Conservation (phyloP, 30 jellyfish, hydroid and myxozoan genomes). For the Hydractinia symbiolongicarpus region DNA sequence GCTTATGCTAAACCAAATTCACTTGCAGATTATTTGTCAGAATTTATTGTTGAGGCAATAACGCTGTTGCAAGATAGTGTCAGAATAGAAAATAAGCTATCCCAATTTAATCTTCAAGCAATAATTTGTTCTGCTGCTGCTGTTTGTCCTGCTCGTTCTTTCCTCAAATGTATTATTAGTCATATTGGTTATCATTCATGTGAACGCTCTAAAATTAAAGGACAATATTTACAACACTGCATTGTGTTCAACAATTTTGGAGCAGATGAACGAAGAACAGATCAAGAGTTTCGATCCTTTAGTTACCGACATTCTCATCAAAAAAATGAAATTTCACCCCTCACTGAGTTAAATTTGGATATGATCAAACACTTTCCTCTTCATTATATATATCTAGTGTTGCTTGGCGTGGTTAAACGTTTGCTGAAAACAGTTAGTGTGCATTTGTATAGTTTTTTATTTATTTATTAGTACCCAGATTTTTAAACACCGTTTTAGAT, state of each 20-base stretch:
- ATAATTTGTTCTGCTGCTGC: conserved; percentile 17
- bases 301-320: conserved; percentile 26
- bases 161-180: conserved; percentile 25
- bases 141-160: conserved; percentile 40
- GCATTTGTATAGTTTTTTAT: too few relatives aligned
- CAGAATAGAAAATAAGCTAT: too few relatives aligned
- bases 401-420: conserved; percentile 38
- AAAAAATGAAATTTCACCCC: conserved; percentile 8
- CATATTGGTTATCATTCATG: conserved; percentile 49
- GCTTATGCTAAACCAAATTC: conserved; percentile 12
- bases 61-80: too few relatives aligned
- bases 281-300: conserved; percentile 2
- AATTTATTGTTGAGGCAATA: background rate
- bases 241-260: background rate
- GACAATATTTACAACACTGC: conserved; percentile 2
- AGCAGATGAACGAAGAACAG: background rate
- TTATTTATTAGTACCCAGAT: too few relatives aligned
- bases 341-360: conserved; percentile 5
- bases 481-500: too few relatives aligned
- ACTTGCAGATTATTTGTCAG: conserved; percentile 6
- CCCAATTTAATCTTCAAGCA: too few relatives aligned
- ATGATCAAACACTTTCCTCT: too few relatives aligned
- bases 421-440: background rate
- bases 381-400: conserved; percentile 22
- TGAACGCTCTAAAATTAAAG: conserved; percentile 17